Percentiles rank a stretch among this genome's conserved stretches.
Conservation (phyloP, 2,888 invertebrate genomes). For the Sicus ferrugineus region DNA sequence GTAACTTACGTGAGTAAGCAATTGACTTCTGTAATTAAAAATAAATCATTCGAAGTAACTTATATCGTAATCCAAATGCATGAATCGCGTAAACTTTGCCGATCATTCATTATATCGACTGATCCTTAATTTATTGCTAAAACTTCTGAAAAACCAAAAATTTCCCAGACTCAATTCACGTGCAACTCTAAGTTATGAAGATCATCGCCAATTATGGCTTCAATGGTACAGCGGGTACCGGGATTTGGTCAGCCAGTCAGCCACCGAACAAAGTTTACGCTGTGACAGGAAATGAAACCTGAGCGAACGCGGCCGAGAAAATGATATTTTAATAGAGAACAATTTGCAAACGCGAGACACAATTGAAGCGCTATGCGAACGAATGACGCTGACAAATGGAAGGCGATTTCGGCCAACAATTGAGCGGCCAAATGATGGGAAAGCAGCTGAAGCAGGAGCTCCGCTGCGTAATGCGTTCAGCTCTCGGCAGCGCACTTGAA, state of each 20-base stretch:
- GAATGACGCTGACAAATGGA: not conserved
- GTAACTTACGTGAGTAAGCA: too few species aligned
- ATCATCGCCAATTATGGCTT: not conserved
- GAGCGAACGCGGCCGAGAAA: not conserved
- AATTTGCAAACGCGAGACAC: slow-evolving; percentile 12
- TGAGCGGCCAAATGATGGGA: slow-evolving; percentile 8
- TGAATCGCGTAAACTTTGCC: too few species aligned
- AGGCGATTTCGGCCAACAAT: slow-evolving; percentile 16
- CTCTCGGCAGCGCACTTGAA: slow-evolving; percentile 21
- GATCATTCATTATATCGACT: too few species aligned
- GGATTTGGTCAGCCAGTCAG: not conserved
- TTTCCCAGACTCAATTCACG: not conserved
- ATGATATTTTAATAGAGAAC: slow-evolving; percentile 20
- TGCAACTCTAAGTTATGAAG: not conserved
- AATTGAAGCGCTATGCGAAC: slow-evolving; percentile 3
- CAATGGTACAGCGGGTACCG: too few species aligned
- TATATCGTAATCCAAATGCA: too few species aligned
- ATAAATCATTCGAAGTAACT: too few species aligned
- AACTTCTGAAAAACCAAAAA: not conserved
- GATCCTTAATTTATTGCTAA: not conserved
- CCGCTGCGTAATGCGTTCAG: not conserved
- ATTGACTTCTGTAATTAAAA: too few species aligned
- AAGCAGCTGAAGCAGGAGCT: not conserved
- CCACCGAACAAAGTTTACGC: not conserved
- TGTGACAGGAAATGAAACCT: slow-evolving; percentile 8